Base-by-base conservation (phyloP, 2,888 invertebrate genomes). In the Conchocele bisecta region DNA sequence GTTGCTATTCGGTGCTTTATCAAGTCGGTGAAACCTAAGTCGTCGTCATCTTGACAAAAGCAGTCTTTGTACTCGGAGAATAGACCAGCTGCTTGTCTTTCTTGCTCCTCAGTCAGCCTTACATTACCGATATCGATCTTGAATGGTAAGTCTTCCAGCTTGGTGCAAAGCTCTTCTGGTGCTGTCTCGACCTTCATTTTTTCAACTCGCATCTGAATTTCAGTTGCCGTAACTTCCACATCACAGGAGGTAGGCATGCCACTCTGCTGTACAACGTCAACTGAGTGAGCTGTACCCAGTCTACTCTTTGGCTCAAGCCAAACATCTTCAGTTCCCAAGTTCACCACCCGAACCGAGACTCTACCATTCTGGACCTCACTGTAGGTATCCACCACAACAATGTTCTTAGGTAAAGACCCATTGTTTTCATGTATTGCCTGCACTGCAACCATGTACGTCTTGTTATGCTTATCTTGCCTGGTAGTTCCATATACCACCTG, bases 371-470 rank as follows among this genome's bases (percentile, higher is more conserved):
- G 29, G 7, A 53, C 53, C 15, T 53, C 31, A 20, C 17, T 22
- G 35, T 20, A 53, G n/a, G 29, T 53, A 31, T 53, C 53, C 11
- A 53, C 33, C 11, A 53, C 31, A 7, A 53, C 6, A 7, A 31
- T 9, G 17, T 53, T 53, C 22, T 17, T 6, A 6, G 53, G 53
- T 17, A 53, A 22, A 53, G 31, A 53, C n/a, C 53, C 53, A 7
- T 17, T 35, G 15, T n/a, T n/a, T n/a, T n/a, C n/a, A n/a, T n/a
- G n/a, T n/a, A 53, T 31, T 33, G 33, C 53, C 33, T 53, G 53
- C n/a, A 53, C 53, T n/a, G 53, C 53, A 6, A 53, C 53, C n/a
- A 13, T 31, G 24, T 31, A 53, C 9, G 53, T n/a, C 33, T 53
- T 15, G 35, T 17, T 35, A 53, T 53, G 4, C 20, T 20, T n/a